phyloP scores from a whole-genome alignment of 2,888 invertebrate species.

The Pammene aurita region DNA sequence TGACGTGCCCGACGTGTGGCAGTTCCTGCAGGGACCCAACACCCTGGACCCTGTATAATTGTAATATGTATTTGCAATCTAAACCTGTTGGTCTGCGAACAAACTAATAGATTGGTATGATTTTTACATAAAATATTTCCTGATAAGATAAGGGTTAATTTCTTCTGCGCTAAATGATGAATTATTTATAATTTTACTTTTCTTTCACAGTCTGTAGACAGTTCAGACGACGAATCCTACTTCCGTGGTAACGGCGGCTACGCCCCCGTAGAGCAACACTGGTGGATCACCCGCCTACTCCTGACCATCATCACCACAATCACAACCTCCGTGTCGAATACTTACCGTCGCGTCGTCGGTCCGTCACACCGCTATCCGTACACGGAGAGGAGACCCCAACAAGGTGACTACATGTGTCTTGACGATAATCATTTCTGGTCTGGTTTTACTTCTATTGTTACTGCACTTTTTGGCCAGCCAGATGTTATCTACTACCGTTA shows the following conservation, averaged over 20 bases:
- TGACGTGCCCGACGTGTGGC: constrained; percentile 57
- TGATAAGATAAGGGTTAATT: too few relatives aligned
- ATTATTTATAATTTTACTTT: too few relatives aligned
- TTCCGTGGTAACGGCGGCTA: constrained; percentile 55
- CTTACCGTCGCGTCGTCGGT: constrained; percentile 64
- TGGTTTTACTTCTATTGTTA: too few relatives aligned
- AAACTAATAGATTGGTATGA: too few relatives aligned
- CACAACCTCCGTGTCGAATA: constrained; percentile 54
- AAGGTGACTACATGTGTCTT: constrained; percentile 54
- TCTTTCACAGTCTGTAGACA: constrained; percentile 63
- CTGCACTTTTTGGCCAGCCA: too few relatives aligned
- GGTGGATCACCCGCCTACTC: constrained; percentile 71
- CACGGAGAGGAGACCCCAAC: constrained; percentile 63
- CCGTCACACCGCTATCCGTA: constrained; percentile 73
- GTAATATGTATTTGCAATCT: too few relatives aligned
- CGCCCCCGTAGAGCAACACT: constrained; percentile 57
- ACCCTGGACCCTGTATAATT: too few relatives aligned
- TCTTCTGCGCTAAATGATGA: too few relatives aligned
- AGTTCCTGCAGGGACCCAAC: constrained; percentile 61
- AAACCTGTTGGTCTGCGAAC: too few relatives aligned
- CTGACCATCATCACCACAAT: constrained; percentile 60
- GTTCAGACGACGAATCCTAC: constrained; percentile 73
- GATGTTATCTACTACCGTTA: too few relatives aligned
- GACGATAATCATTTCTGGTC: too few relatives aligned
- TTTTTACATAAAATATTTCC: too few relatives aligned